Evolutionary conservation across 53 echinoderm and acorn worm genomes (phyloP), one percentile per base, ranked within the genome.

Genomic region (Hippasteria phrygiana): DNA sequence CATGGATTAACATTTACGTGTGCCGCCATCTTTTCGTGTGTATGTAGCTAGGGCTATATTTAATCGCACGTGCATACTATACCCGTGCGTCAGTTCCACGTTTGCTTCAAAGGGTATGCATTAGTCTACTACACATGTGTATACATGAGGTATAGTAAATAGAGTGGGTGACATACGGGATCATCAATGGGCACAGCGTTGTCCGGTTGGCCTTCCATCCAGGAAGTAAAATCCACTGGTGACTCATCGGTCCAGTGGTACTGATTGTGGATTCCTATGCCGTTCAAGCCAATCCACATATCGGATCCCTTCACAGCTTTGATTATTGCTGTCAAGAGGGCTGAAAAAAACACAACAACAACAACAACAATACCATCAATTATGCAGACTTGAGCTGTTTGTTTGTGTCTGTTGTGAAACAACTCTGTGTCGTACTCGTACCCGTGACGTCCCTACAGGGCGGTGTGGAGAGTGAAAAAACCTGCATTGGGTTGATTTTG

Each of bases 251-350:
- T 65, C 88, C 88, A 88, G 37, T 88, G 88, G 62, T 77, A 88
- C 17, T 88, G 76, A 20, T 77, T 43, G 47, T 88, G 77, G 36
- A 77, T 43, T 18, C 88, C 88, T 18, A 77, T 88, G 47, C 77
- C 76, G 66, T 77, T 88, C 63, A 88, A 46, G 38, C 88, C 88
- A 53, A 88, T 88, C 88, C 88, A 88, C 77, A 88, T 43, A 39
- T 88, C 88, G 33, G 24, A 34, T 32, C 54, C 67, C 2, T 31
- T n/a, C 32, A 88, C 17, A 24, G 1, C 75, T 55, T 88, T 88
- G 41, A 88, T 88, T 53, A 88, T 59, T 34, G 87, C 43, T 13
- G 87, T 55, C 41, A 87, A 35, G 13, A 76, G 41, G 27, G 88
- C 88, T 88, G 75, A 36, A 7, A 12, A 14, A 51, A 51, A 51